Base-by-base conservation (phyloP, 2,888 invertebrate species). In the Lochmaea crataegi region DNA sequence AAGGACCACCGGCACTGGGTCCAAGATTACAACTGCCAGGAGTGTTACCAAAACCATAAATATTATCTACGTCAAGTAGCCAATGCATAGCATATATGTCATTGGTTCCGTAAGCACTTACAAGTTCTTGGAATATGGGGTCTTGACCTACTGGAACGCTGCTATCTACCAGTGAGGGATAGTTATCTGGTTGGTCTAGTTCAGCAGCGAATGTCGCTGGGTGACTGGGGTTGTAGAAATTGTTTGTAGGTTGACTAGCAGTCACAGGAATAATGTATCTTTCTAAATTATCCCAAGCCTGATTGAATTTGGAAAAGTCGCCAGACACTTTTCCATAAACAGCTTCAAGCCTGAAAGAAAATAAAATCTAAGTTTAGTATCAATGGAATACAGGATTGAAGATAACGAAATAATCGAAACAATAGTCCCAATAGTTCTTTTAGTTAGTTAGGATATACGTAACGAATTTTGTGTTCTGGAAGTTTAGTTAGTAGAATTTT, bases 21-120 rank as follows among this genome's bases (percentile, higher is more conserved):
- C 80, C 80, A 9, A 32, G 16, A 18, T 75, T 69, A 58, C 79
- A 80, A 38, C 74, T 58, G 10, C 77, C 76, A 60, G 78, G 72
- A 7, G 72, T 70, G 74, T 78, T 79, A 22, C 80, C 80, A 66
- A 80, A 80, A 26, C 80, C 80, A 53, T 79, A 80, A 7, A 78
- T 42, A 56, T 80, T 80, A 60, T 80, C 80, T 9, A 80, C 79
- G 71, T 80, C 81, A 32, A 76, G 73, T 14, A 81, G 66, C 81
- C 81, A 81, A 66, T 81, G 81, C 80, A 80, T 81, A 56, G 73
- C 67, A 65, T 81, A 81, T 26, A 80, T 76, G 22, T 75, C 77
- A 10, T 58, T 48, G 11, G 63, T 71, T 14, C 77, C 77, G 57
- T 81, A 81, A 12, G 81, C 79, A 41, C 1, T 53, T 11, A 69